Conservation (phyloP, 2,113 vertebrate species). For the Chaetodon trifascialis region DNA sequence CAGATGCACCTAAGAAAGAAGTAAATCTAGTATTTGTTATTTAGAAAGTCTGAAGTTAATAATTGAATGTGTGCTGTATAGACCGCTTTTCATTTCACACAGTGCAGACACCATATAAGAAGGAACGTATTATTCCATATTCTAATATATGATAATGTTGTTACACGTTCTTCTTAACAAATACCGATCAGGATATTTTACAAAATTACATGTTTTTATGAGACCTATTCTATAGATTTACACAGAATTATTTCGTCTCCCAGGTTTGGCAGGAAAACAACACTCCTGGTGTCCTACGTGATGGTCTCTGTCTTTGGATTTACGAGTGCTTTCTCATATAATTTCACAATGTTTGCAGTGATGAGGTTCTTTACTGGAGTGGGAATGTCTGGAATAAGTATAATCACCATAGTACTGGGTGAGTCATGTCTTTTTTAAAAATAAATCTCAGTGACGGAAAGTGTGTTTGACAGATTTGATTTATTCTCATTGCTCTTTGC, state of each 20-base stretch:
- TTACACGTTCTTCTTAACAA: not conserved
- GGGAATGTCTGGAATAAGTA: slow-evolving; percentile 76
- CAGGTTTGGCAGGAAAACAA: slow-evolving; percentile 78
- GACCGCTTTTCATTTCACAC: not conserved
- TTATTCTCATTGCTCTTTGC: not conserved
- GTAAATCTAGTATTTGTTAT: not conserved
- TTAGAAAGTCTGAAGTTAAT: too few relatives aligned
- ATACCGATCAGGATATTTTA: not conserved
- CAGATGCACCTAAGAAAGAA: not conserved
- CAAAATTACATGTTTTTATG: not conserved
- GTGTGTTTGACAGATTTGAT: not conserved
- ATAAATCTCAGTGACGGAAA: too few relatives aligned
- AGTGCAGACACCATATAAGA: too few relatives aligned
- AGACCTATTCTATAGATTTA: not conserved
- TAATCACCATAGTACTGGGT: slow-evolving; percentile 75
- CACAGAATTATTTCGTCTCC: not conserved
- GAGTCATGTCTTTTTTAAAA: slow-evolving; percentile 41
- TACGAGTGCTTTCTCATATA: slow-evolving; percentile 72
- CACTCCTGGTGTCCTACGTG: slow-evolving; percentile 74
- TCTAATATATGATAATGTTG: not conserved
- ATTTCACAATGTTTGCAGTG: slow-evolving; percentile 69
- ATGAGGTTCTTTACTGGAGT: slow-evolving; percentile 81
- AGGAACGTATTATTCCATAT: not conserved
- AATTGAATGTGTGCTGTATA: too few relatives aligned
- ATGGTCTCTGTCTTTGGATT: slow-evolving; percentile 54